Conservation (phyloP, 2,113 vertebrate species). For the Myotis brandtii region DNA sequence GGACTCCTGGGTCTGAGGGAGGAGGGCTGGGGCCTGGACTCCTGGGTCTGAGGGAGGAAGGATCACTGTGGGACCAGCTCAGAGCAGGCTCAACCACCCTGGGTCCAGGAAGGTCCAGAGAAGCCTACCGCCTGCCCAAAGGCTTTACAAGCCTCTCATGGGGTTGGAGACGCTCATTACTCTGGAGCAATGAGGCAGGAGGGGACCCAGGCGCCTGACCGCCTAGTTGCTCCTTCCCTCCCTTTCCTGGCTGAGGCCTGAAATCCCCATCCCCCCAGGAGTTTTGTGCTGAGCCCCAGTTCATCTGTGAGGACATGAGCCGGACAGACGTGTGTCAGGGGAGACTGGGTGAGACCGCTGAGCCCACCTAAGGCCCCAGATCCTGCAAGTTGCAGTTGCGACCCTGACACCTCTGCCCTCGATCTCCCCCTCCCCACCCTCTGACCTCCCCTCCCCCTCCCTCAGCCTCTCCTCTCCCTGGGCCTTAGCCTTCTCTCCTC, state of each 20-base stretch:
- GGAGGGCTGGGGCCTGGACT: background rate
- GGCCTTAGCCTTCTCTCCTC: background rate
- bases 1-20: background rate
- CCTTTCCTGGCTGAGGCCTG: background rate
- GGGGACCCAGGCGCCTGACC: background rate
- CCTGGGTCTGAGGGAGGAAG: background rate
- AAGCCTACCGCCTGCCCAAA: background rate
- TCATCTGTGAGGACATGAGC: conserved; percentile 81
- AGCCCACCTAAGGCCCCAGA: background rate
- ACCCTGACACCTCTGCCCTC: background rate
- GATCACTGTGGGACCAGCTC: background rate
- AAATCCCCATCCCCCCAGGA: conserved; percentile 65
- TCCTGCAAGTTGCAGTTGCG: accelerated
- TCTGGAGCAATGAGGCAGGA: background rate
- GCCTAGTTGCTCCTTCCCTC: background rate
- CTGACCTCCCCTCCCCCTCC: accelerated
- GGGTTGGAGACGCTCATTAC: background rate
- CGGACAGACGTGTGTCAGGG: conserved; percentile 83
- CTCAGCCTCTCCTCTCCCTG: background rate
- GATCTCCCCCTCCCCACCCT: accelerated
- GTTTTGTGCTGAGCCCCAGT: conserved; percentile 75
- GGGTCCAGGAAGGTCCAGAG: background rate
- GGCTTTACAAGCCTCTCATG: background rate
- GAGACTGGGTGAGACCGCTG: conserved; percentile 66
- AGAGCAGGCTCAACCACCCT: background rate